Conservation (phyloP, 2,888 invertebrate species). For the Philopedon plagiatum region DNA sequence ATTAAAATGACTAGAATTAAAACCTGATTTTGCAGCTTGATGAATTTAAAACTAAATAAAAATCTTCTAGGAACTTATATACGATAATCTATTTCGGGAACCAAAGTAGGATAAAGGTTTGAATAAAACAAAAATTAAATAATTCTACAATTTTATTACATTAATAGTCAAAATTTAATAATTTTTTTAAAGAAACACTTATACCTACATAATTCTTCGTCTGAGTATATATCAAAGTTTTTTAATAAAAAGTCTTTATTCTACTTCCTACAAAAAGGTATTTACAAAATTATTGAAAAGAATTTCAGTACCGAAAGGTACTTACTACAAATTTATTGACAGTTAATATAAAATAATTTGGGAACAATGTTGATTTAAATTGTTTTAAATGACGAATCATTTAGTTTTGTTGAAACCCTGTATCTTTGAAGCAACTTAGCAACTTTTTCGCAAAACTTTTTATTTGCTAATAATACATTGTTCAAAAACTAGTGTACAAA, state of each 20-base stretch:
- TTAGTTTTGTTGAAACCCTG: slow-evolving; percentile 37
- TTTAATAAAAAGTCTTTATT: slow-evolving; percentile 41
- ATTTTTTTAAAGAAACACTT: slow-evolving; percentile 43
- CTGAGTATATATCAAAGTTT: slow-evolving; percentile 42
- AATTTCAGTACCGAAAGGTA: slow-evolving; percentile 10
- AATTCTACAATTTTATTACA: slow-evolving; percentile 44
- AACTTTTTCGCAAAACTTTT: slow-evolving; percentile 15
- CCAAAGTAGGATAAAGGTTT: background rate
- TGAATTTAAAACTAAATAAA: no score
- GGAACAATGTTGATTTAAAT: slow-evolving; percentile 20
- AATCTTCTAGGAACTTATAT: no score
- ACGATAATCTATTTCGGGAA: no score
- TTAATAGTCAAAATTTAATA: slow-evolving; percentile 45
- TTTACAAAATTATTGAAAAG: slow-evolving; percentile 44
- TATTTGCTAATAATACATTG: slow-evolving; percentile 31
- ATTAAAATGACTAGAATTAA: background rate
- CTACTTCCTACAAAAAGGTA: slow-evolving; percentile 43
- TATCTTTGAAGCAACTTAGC: slow-evolving; percentile 27
- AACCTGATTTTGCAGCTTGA: background rate
- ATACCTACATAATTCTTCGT: slow-evolving; percentile 10
- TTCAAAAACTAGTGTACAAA: slow-evolving; percentile 32
- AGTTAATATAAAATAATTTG: slow-evolving; percentile 28
- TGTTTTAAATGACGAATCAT: slow-evolving; percentile 10
- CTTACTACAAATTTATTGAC: slow-evolving; percentile 37
- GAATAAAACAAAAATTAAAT: slow-evolving; percentile 15